Evolutionary conservation across 2,113 vertebrate genomes (phyloP).

Genomic region (Dipodomys stephensi): DNA sequence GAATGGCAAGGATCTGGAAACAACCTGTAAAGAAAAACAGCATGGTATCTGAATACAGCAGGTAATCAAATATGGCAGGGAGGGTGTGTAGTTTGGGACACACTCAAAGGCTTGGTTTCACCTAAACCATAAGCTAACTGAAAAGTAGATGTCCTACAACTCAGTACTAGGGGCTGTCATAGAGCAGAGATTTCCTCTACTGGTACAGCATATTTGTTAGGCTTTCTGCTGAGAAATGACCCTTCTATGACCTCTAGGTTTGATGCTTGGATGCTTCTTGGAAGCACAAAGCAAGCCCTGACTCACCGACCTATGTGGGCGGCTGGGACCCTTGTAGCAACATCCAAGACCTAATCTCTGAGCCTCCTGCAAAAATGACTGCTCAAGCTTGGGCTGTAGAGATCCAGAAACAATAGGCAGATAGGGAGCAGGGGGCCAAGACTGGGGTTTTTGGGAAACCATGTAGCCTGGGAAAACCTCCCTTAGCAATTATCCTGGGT

Average conservation of each 20-base stretch:
- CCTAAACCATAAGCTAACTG: not conserved
- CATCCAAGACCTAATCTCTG: constrained; percentile 54
- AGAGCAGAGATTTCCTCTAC: constrained; percentile 21
- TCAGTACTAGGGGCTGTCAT: not conserved
- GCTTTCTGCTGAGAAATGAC: constrained; percentile 50
- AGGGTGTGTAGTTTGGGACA: not conserved
- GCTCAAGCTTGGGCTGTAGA: not conserved
- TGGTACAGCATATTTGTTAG: not conserved
- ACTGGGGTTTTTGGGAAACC: not conserved
- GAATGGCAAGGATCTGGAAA: not conserved
- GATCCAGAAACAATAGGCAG: not conserved
- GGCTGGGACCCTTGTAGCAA: constrained; percentile 49
- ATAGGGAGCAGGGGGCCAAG: not conserved
- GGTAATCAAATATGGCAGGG: not conserved
- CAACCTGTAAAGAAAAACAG: not conserved
- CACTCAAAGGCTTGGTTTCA: not conserved
- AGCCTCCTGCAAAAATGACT: constrained; percentile 28
- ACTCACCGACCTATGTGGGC: constrained; percentile 60
- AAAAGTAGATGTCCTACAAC: not conserved
- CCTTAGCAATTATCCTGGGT: not conserved
- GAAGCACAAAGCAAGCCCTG: constrained; percentile 65
- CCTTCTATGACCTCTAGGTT: constrained; percentile 59
- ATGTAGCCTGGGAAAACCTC: not conserved
- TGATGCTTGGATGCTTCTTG: constrained; percentile 59
- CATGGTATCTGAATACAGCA: not conserved